phyloP scores from a whole-genome alignment of 1,140 invertebrate genomes.

The Lineus longissimus region DNA sequence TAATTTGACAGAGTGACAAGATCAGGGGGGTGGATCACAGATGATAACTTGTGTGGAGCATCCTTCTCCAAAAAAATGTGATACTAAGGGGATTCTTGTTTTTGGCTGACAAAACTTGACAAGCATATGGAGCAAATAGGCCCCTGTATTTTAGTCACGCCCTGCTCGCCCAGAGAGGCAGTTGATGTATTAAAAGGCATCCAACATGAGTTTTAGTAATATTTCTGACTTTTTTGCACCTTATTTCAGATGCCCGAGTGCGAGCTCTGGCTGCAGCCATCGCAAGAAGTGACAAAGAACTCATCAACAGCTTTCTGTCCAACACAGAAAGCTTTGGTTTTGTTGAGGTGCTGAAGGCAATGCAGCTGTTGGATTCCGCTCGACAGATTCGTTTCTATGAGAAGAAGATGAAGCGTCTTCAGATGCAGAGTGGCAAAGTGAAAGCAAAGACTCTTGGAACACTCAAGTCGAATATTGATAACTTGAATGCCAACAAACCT shows the following conservation, averaged over 20 bases:
- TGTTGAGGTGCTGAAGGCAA: slow-evolving; percentile 45
- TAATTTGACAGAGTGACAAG: no score
- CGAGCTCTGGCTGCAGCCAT: slow-evolving; percentile 44
- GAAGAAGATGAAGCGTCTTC: slow-evolving; percentile 41
- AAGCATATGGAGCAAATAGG: no score
- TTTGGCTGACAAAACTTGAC: no score
- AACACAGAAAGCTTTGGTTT: slow-evolving; percentile 40
- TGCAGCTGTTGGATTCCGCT: slow-evolving; percentile 42
- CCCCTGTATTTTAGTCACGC: no score
- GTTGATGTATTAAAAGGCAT: no score
- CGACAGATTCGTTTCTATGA: slow-evolving; percentile 38
- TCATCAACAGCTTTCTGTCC: slow-evolving; percentile 36
- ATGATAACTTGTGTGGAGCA: no score
- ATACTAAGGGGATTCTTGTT: no score
- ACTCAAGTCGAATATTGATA: slow-evolving; percentile 46
- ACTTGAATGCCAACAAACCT: slow-evolving; percentile 40
- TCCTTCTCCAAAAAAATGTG: no score
- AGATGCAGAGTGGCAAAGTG: slow-evolving; percentile 36
- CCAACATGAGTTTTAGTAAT: no score
- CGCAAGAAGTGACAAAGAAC: slow-evolving; percentile 42
- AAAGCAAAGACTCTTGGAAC: slow-evolving; percentile 37
- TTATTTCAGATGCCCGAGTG: slow-evolving; percentile 39
- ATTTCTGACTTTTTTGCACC: no score
- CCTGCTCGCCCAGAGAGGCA: no score
- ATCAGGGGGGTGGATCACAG: no score